phyloP scores from a whole-genome alignment of 1,140 invertebrate genomes.

The Macrobrachium nipponense region DNA sequence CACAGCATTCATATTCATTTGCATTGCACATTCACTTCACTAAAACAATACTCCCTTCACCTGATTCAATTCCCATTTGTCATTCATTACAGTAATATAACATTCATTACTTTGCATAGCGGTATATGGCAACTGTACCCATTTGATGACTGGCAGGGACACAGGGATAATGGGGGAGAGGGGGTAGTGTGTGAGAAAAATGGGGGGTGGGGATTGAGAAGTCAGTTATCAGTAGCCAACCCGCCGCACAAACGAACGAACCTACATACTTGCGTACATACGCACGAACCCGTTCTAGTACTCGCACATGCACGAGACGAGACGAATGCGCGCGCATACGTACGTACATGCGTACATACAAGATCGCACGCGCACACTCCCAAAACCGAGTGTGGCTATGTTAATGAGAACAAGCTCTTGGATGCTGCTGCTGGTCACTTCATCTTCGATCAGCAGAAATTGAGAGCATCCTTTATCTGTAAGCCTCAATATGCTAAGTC shows the following conservation, averaged over 20 bases:
- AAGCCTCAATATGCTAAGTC: background rate
- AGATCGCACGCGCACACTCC: background rate
- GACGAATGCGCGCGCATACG: background rate
- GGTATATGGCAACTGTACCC: no score
- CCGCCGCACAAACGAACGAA: slow-evolving; percentile 24
- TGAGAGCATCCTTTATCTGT: background rate
- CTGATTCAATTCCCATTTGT: no score
- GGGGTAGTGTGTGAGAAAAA: no score
- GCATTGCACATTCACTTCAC: no score
- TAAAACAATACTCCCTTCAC: no score
- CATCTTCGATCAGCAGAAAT: background rate
- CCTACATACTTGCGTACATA: background rate
- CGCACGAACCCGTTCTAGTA: background rate
- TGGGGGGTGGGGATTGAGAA: background rate
- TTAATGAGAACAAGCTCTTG: background rate
- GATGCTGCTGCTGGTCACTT: background rate
- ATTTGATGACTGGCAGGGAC: background rate
- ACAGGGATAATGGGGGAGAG: background rate
- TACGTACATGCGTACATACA: slow-evolving; percentile 11
- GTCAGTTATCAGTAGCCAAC: slow-evolving; percentile 31
- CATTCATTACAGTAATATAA: no score
- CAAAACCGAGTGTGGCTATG: background rate
- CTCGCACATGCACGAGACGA: background rate
- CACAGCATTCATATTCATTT: no score
- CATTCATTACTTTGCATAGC: no score